Evolutionary conservation across 2,113 vertebrate genomes (phyloP).

Genomic region (Phoenicopterus ruber): DNA sequence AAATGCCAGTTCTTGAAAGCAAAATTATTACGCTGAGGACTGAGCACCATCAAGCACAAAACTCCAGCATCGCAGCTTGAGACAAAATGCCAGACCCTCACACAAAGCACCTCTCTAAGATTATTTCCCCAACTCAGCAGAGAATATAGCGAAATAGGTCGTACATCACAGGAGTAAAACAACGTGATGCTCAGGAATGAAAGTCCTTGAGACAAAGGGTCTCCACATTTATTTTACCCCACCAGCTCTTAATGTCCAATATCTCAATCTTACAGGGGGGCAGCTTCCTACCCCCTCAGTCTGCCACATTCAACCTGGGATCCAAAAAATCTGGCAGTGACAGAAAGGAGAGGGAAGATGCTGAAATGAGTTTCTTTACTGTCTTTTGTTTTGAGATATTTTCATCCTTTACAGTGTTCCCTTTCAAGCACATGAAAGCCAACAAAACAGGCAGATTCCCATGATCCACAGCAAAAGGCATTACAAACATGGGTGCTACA

Average conservation of each 20-base stretch:
- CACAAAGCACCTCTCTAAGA: neutral
- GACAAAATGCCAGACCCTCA: neutral
- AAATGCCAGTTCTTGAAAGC: neutral
- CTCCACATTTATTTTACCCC: neutral
- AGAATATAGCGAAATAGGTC: neutral
- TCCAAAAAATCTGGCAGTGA: neutral
- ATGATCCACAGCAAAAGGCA: neutral
- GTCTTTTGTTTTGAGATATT: neutral
- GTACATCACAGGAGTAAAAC: neutral
- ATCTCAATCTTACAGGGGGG: neutral
- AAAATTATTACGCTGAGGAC: neutral
- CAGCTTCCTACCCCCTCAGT: neutral
- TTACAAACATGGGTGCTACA: neutral
- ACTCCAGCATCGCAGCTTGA: rapidly evolving
- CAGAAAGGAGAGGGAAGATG: neutral
- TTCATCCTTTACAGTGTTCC: neutral
- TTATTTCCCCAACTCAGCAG: neutral
- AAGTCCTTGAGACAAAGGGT: neutral
- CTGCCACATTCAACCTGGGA: neutral
- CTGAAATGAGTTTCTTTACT: neutral
- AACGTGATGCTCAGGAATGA: neutral
- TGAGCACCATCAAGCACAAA: neutral
- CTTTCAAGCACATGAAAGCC: neutral
- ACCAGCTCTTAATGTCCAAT: neutral
- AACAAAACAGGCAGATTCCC: neutral